phyloP scores from a whole-genome alignment of 2,888 invertebrate genomes.

The Cyaniris semiargus region DNA sequence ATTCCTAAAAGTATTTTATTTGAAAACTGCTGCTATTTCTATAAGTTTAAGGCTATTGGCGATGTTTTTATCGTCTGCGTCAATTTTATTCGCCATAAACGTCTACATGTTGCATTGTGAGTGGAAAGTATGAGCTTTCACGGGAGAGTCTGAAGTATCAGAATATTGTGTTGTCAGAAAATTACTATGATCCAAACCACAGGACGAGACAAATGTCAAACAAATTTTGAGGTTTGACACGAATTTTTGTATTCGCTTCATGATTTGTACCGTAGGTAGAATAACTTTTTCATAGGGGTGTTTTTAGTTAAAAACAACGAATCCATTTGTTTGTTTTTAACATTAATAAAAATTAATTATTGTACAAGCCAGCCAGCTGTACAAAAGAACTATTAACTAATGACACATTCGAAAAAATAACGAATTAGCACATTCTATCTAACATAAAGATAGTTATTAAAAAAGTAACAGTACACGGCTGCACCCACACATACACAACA shows the following conservation, averaged over 20 bases:
- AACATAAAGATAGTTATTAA: constrained; percentile 16
- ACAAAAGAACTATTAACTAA: constrained; percentile 8
- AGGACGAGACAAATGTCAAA: no score
- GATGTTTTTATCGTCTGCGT: background rate
- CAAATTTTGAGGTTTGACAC: no score
- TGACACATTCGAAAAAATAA: constrained; percentile 22
- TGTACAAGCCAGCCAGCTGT: background rate
- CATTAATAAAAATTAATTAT: background rate
- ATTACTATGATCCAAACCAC: no score
- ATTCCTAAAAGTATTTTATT: background rate
- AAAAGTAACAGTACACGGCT: constrained; percentile 28
- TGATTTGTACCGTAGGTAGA: no score
- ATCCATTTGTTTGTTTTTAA: no score
- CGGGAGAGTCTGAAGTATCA: no score
- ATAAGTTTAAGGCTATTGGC: background rate
- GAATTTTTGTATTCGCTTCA: no score
- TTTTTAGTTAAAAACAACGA: background rate
- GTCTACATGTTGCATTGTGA: background rate
- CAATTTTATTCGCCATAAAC: background rate
- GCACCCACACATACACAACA: constrained; percentile 51
- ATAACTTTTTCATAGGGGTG: no score
- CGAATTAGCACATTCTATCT: constrained; percentile 29
- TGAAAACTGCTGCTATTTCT: background rate
- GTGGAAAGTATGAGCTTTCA: background rate
- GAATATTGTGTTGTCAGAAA: no score